These are phyloP conservation scores for Petrolisthes cinctipes DNA, from an alignment of 2,888 invertebrate genomes.

Conservation along the genomic window DNA sequence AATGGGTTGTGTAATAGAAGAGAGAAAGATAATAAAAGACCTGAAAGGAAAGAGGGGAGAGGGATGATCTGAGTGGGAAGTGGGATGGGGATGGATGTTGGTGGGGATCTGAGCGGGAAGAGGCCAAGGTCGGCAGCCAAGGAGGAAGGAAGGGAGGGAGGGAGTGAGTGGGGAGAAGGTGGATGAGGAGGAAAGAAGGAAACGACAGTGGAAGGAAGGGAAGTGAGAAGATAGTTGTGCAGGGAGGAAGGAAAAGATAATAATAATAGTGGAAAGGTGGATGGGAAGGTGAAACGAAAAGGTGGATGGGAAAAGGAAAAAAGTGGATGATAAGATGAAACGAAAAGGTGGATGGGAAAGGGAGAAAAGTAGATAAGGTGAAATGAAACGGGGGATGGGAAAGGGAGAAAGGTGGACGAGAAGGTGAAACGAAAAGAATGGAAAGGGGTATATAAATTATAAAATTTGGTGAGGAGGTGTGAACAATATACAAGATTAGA, in stretches of 20 bases:
- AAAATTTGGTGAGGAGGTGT: too few species aligned
- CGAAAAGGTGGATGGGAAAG: neutral
- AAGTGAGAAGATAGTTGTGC: neutral
- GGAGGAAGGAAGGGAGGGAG: neutral
- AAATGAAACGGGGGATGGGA: neutral
- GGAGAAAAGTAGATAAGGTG: neutral
- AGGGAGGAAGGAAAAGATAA: constrained; percentile 3
- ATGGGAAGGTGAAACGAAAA: neutral
- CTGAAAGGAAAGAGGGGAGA: too few species aligned
- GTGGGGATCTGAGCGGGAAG: neutral
- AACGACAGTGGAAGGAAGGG: constrained; percentile 2
- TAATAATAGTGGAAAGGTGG: neutral
- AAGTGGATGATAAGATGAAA: neutral
- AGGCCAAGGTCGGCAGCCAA: too few species aligned
- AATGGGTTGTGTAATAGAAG: too few species aligned
- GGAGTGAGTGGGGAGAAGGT: neutral
- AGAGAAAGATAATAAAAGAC: too few species aligned
- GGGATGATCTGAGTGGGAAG: too few species aligned
- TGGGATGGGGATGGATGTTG: too few species aligned
- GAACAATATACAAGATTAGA: too few species aligned
- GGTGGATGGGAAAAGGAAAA: neutral
- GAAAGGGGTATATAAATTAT: too few species aligned
- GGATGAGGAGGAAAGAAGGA: neutral
- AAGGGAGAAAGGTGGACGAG: neutral
- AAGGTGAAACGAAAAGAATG: neutral